Evolutionary conservation across 2,113 vertebrate species (phyloP), one percentile per base, ranked within the genome.

Genomic region (Amia ocellicauda): DNA sequence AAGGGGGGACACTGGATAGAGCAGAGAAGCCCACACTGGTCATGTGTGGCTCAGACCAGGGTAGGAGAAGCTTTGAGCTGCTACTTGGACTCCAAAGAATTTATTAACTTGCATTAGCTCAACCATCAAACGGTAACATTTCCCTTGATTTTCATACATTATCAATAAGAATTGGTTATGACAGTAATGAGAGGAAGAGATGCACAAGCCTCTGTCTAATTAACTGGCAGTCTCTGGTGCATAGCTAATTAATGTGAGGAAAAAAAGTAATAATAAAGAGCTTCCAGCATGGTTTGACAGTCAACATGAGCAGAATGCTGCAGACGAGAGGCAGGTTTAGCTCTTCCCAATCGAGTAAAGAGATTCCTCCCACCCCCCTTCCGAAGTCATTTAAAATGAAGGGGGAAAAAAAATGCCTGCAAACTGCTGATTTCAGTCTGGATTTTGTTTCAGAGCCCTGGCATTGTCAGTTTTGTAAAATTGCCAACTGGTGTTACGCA

Each of bases 161-260:
- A 81, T 84, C 78, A 81, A 74, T 78, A 75, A 70, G 63, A 78
- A 72, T 72, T 71, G 68, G 69, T 76, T 72, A 75, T 74, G 73
- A 79, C 68, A 58, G 52, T 78, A 79, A 82, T 75, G 70, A 78
- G 69, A 74, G 69, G 40, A 41, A 70, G 70, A 68, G 58, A 60
- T 31, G 42, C n/a, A 27, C 53, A 63, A 68, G 69, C 70, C 78
- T 77, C 78, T 45, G 69, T 70, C 71, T 82, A 76, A 85, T 85
- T 82, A 85, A 79, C 73, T 66, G 66, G 64, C 60, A 49, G 65
- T 74, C 80, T 79, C 66, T 56, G 23, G 70, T 23, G 68, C 72
- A 64, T 61, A 64, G 72, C 72, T 81, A 79, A 86, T 88, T 85
- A 85, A 86, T 80, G 73, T 70, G n/a, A n/a, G 45, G 68, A 60